Conservation (phyloP, 2,797 vertebrate genomes). For the Diceros bicornis region DNA sequence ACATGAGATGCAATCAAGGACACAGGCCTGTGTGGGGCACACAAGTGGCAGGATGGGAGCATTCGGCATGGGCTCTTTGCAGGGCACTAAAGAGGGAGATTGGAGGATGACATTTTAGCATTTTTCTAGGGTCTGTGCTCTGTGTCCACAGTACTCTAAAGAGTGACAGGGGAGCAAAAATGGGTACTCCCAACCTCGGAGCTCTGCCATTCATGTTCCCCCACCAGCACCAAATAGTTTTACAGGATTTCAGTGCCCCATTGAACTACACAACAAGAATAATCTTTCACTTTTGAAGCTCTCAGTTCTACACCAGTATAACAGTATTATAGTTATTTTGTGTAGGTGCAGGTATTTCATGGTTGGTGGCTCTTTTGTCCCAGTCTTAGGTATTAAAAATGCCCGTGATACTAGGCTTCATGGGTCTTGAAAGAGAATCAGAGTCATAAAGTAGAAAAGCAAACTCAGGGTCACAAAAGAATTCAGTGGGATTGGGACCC, state of each 20-base stretch:
- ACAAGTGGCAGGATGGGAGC: fast-evolving
- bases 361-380: neutral
- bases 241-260: neutral
- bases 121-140: neutral
- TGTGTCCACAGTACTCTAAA: neutral
- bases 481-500: neutral
- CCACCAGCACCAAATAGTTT: neutral
- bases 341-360: neutral
- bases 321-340: neutral
- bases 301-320: neutral
- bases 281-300: neutral
- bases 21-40: no score
- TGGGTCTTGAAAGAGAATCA: neutral
- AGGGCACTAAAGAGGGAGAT: neutral
- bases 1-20: neutral
- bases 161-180: neutral
- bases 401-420: neutral
- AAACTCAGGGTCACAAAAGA: neutral
- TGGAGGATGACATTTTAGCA: neutral
- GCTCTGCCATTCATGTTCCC: neutral
- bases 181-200: neutral
- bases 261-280: neutral
- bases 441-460: neutral
- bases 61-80: fast-evolving
- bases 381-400: neutral